These are phyloP conservation scores for Digitonthophagus gazella DNA, from an alignment of 2,888 invertebrate species.

Conservation along the genomic window DNA sequence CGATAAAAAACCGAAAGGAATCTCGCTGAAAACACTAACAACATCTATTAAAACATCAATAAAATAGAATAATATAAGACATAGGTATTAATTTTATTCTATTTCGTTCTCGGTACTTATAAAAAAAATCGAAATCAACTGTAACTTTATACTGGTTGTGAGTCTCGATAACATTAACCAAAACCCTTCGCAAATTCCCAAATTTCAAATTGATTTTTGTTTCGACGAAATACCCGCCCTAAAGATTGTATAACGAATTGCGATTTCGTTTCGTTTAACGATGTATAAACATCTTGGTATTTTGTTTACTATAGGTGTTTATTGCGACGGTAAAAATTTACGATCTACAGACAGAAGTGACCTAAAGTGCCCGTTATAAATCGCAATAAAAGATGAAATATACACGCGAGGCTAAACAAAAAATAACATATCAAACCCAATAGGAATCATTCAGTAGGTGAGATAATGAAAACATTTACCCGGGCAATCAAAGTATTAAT, in stretches of 20 bases:
- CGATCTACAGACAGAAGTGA: neutral
- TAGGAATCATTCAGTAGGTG: too few relatives aligned
- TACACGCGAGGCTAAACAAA: too few relatives aligned
- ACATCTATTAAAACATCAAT: too few relatives aligned
- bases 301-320: neutral
- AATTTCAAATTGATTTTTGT: neutral
- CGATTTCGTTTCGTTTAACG: neutral
- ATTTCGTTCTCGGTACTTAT: too few relatives aligned
- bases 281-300: neutral
- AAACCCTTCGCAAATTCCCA: neutral
- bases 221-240: too few relatives aligned
- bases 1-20: too few relatives aligned
- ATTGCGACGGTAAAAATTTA: neutral
- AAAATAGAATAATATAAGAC: too few relatives aligned
- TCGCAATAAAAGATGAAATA: neutral
- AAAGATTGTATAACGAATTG: neutral
- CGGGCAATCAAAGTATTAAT: too few relatives aligned
- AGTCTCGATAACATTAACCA: neutral
- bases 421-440: too few relatives aligned
- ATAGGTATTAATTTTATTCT: too few relatives aligned
- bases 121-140: neutral
- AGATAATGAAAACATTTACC: too few relatives aligned
- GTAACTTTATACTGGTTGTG: neutral
- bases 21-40: too few relatives aligned
- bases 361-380: neutral